These are phyloP conservation scores for Tragelaphus imberbis DNA, from an alignment of 2,113 vertebrate species.

Conservation along the genomic window DNA sequence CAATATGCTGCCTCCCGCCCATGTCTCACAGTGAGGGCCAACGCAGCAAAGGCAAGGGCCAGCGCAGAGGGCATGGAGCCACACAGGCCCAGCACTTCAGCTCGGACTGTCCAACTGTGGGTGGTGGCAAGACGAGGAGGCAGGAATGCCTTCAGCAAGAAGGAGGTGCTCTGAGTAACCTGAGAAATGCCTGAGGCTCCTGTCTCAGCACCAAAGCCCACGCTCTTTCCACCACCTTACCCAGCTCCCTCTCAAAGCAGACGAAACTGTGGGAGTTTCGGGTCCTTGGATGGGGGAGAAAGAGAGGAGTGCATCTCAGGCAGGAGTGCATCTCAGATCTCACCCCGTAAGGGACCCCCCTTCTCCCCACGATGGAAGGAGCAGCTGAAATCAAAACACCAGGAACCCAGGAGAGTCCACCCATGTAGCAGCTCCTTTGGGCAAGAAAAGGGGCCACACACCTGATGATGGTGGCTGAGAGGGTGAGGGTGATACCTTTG, in stretches of 20 bases:
- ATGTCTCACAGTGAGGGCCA: background rate
- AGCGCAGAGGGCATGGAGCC: rapidly evolving
- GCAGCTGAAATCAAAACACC: background rate
- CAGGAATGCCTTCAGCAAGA: background rate
- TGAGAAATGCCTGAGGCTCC: background rate
- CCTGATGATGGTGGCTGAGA: background rate
- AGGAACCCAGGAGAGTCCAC: background rate
- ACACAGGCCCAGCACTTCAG: background rate
- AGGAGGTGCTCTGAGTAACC: background rate
- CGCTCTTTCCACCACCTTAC: background rate
- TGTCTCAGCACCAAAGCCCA: background rate
- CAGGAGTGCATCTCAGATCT: background rate
- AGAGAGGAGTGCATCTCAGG: no score
- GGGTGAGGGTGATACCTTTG: no score
- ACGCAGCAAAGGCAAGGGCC: background rate
- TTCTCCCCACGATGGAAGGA: background rate
- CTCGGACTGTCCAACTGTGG: background rate
- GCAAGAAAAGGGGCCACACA: background rate
- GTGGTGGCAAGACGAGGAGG: background rate
- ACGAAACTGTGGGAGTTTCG: background rate
- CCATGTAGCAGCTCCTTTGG: background rate
- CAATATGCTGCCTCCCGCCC: no score
- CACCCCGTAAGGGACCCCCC: background rate
- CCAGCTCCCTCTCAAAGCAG: background rate
- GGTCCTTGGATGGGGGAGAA: background rate